phyloP scores from a whole-genome alignment of 1,140 invertebrate species.

The Thrips palmi region DNA sequence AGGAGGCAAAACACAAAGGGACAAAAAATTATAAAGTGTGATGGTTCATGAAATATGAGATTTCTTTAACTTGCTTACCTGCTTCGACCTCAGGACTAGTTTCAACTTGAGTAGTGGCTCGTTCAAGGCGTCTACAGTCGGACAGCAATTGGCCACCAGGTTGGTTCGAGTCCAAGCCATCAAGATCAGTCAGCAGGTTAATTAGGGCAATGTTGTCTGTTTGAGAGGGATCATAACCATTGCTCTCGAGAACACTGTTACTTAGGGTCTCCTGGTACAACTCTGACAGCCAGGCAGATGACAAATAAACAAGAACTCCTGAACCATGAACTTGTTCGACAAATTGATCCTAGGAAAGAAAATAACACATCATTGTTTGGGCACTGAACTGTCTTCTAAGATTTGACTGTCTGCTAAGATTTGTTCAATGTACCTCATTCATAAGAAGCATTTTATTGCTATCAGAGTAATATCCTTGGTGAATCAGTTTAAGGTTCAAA shows the following conservation, averaged over 20 bases:
- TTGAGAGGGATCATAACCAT: slow-evolving; percentile 35
- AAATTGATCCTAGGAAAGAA: slow-evolving; percentile 51
- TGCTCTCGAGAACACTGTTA: slow-evolving; percentile 50
- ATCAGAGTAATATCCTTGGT: slow-evolving; percentile 54
- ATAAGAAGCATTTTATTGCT: slow-evolving; percentile 30
- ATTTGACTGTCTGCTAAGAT: neutral
- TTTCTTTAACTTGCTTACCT: slow-evolving; percentile 22
- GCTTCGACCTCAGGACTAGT: slow-evolving; percentile 48
- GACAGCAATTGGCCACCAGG: slow-evolving; percentile 59
- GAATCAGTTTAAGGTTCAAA: slow-evolving; percentile 62
- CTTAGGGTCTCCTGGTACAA: slow-evolving; percentile 71
- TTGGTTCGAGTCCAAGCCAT: slow-evolving; percentile 5
- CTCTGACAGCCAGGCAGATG: slow-evolving; percentile 78
- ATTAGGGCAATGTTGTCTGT: slow-evolving; percentile 46
- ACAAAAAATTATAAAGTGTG: neutral
- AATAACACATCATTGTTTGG: slow-evolving; percentile 6
- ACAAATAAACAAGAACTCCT: slow-evolving; percentile 77
- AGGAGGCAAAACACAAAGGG: slow-evolving; percentile 7
- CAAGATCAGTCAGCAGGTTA: slow-evolving; percentile 54
- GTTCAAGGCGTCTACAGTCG: slow-evolving; percentile 64
- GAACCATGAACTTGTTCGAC: slow-evolving; percentile 79
- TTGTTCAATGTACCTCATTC: slow-evolving; percentile 34
- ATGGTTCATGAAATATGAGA: neutral
- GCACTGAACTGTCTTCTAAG: slow-evolving; percentile 15
- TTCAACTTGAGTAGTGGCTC: slow-evolving; percentile 41